Base-by-base conservation (phyloP, 1,140 invertebrate species). In the Antheraea mylitta region DNA sequence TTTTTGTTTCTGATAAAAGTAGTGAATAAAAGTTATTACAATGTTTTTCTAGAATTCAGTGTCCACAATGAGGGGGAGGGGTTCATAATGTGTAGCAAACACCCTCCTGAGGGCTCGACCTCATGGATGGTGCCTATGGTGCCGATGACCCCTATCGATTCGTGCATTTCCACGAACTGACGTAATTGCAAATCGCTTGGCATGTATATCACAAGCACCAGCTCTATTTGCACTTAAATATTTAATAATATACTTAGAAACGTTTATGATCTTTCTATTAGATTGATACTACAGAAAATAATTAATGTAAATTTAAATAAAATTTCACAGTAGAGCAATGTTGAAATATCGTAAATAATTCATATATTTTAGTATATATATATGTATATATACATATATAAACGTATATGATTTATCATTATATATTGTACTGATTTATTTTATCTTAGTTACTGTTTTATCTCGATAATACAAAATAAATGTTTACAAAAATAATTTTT, bases 71-170 rank as follows among this genome's bases (percentile, higher is more conserved):
- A 82, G 75, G 80, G 74, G 69, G 78, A 65, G 81, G 75, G 83
- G 76, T 73, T 64, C 58, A 81, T 85, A 85, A 85, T 85, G 80
- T 82, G 78, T 81, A 79, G 79, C 79, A 78, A 73, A 77, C 77
- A 78, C 82, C 86, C 82, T 87, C 76, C 72, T 80, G 76, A 83
- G 86, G 85, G 86, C 83, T 85, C 81, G 75, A 83, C 79, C 84
- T 83, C 78, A 85, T 79, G 72, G 78, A 81, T 87, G 82, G 84
- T 86, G 83, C 83, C 81, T 86, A 87, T 83, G 75, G 85, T 86
- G 88, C 80, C 85, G 83, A 88, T 89, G 86, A 90, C 86, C 86
- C 75, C 84, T 89, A 90, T 89, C 88, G 88, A 90, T 90, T 88
- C 72, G 76, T 70, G 62, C 71, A 81, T 79, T 89, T 87, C 83